Percentiles rank a stretch among this genome's conserved stretches.
These are phyloP conservation scores for Pteromalus puparum DNA, from an alignment of 1,140 invertebrate genomes.

Conservation along the genomic window DNA sequence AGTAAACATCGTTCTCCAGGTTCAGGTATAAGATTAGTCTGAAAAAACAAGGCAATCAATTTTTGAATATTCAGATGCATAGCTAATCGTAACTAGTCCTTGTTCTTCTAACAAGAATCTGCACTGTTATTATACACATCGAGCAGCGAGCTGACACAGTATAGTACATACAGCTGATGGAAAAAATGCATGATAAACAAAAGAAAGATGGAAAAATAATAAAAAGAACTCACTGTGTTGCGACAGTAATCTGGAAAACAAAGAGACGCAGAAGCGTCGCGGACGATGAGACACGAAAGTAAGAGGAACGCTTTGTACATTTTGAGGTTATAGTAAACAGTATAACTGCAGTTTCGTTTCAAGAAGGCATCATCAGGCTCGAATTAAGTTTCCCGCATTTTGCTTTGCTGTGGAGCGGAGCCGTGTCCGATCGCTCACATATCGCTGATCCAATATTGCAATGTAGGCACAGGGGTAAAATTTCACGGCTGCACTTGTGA, in stretches of 20 bases:
- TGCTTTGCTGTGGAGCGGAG: neutral
- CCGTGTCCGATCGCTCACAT: conserved; percentile 21
- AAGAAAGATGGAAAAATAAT: conserved; percentile 17
- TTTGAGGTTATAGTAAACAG: conserved; percentile 58
- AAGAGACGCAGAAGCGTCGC: conserved; percentile 32
- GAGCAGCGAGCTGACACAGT: neutral
- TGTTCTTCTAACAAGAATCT: neutral
- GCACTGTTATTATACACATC: neutral
- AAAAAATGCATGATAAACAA: neutral
- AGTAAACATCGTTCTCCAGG: conserved; percentile 60
- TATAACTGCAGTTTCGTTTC: too few species aligned
- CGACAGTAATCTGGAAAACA: conserved; percentile 67
- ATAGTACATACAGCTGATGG: neutral
- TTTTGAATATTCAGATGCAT: too few species aligned
- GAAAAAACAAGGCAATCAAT: conserved; percentile 44
- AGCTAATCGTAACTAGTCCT: neutral
- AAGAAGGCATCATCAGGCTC: conserved; percentile 6
- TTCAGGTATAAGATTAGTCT: conserved; percentile 54
- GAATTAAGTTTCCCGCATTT: conserved; percentile 32
- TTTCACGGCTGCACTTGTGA: too few species aligned
- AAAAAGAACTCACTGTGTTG: conserved; percentile 57
- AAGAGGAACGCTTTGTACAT: conserved; percentile 54
- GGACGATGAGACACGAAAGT: conserved; percentile 45
- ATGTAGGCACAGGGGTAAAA: neutral
- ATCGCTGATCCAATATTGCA: neutral